Percentiles rank a stretch among this genome's conserved stretches.
These are phyloP conservation scores for Hypanus sabinus DNA, from an alignment of 2,113 vertebrate species.

Conservation along the genomic window DNA sequence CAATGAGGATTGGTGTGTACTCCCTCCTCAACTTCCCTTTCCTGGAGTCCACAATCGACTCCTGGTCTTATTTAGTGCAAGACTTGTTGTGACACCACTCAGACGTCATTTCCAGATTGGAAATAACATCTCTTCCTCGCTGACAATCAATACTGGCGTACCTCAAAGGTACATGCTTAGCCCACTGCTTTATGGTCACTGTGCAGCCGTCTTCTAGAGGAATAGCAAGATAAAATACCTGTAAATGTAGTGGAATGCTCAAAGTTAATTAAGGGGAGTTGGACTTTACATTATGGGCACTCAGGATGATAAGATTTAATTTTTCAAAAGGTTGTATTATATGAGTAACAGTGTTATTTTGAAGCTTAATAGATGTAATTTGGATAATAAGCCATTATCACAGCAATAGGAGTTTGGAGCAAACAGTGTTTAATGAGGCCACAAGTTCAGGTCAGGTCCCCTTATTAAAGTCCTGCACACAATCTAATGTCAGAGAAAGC, in stretches of 20 bases:
- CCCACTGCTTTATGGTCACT: neutral
- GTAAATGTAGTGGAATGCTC: neutral
- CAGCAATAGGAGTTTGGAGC: neutral
- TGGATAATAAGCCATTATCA: neutral
- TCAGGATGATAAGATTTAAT: neutral
- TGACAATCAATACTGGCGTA: too few species aligned
- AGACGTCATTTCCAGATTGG: too few species aligned
- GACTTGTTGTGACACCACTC: too few species aligned
- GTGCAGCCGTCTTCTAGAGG: neutral
- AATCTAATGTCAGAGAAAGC: neutral
- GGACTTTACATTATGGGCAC: neutral
- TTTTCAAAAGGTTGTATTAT: neutral
- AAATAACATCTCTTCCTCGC: too few species aligned
- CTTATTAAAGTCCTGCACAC: neutral
- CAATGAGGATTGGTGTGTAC: too few species aligned
- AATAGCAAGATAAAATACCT: neutral
- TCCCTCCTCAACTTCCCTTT: too few species aligned
- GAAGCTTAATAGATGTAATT: neutral
- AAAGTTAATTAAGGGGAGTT: neutral
- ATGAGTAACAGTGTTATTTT: neutral
- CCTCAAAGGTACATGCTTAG: too few species aligned
- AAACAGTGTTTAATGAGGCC: neutral
- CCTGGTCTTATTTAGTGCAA: too few species aligned
- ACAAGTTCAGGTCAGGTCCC: neutral
- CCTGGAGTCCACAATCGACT: too few species aligned